Evolutionary conservation across 2,888 invertebrate genomes (phyloP).

Genomic region (Lomographa bimaculata): DNA sequence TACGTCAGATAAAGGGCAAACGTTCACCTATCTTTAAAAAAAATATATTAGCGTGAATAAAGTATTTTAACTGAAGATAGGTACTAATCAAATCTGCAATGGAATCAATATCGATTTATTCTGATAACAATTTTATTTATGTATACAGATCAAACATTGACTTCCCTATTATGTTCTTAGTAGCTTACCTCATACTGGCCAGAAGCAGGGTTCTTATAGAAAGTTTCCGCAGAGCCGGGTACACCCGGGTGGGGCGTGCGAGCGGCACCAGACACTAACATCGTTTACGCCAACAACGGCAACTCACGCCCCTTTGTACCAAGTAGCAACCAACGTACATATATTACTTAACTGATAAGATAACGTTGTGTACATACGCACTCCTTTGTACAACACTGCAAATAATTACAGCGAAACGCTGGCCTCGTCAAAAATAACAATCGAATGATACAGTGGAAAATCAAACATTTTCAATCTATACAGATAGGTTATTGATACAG

Average conservation of each 20-base stretch:
- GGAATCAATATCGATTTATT: no score
- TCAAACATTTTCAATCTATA: no score
- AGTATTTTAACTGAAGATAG: no score
- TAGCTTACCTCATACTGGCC: conserved; percentile 51
- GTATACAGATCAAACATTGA: no score
- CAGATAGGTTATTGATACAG: no score
- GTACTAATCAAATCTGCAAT: no score
- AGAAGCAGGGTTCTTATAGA: conserved; percentile 34
- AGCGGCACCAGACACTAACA: conserved; percentile 70
- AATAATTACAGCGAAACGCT: conserved; percentile 41
- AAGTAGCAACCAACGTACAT: conserved; percentile 47
- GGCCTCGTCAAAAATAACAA: conserved; percentile 22
- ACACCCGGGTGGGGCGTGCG: conserved; percentile 58
- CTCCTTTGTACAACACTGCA: conserved; percentile 50
- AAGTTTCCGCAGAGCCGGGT: conserved; percentile 34
- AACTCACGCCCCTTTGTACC: conserved; percentile 44
- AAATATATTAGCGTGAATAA: no score
- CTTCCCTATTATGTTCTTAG: neutral
- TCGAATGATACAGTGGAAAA: conserved; percentile 26
- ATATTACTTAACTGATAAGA: conserved; percentile 69
- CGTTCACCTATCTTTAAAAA: no score
- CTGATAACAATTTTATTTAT: no score
- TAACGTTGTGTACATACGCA: conserved; percentile 47
- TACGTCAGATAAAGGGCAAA: no score
- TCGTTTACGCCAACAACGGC: conserved; percentile 53